Conservation (phyloP, 2,113 vertebrate species). For the Corythoichthys intestinalis region DNA sequence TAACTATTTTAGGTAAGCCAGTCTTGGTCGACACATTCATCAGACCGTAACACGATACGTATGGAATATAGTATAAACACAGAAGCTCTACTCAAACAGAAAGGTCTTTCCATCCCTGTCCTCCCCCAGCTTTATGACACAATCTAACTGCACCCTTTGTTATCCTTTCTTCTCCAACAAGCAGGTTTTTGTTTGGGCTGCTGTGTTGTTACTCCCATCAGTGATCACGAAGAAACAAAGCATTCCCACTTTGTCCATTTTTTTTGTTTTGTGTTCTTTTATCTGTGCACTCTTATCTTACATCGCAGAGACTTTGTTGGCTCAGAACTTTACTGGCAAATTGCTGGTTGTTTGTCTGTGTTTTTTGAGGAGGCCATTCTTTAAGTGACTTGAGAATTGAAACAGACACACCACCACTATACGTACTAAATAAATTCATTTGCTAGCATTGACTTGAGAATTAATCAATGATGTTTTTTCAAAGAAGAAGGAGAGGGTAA, state of each 20-base stretch:
- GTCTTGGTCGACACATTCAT: conserved; percentile 39
- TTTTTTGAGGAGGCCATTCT: not conserved
- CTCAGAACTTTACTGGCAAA: not conserved
- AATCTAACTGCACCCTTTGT: conserved; percentile 26
- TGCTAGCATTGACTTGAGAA: not conserved
- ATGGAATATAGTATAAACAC: conserved; percentile 62
- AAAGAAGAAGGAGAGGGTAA: too few relatives aligned
- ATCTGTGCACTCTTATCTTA: not conserved
- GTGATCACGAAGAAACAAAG: not conserved
- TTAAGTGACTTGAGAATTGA: not conserved
- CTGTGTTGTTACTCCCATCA: conserved; percentile 28
- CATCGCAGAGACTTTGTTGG: not conserved
- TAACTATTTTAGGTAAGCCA: conserved; percentile 44
- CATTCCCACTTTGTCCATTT: not conserved
- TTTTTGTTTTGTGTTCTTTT: not conserved
- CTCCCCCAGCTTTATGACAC: conserved; percentile 29
- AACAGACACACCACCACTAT: not conserved
- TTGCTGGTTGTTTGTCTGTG: not conserved
- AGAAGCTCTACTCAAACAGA: conserved; percentile 47
- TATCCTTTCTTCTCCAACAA: conserved; percentile 35
- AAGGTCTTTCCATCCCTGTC: conserved; percentile 14
- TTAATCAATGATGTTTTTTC: too few relatives aligned
- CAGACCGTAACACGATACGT: conserved; percentile 62
- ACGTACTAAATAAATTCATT: not conserved
- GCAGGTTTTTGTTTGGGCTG: conserved; percentile 37